Percentiles rank a stretch among this genome's conserved stretches.
phyloP scores from a whole-genome alignment of 1,140 invertebrate species.

The Sipha flava region DNA sequence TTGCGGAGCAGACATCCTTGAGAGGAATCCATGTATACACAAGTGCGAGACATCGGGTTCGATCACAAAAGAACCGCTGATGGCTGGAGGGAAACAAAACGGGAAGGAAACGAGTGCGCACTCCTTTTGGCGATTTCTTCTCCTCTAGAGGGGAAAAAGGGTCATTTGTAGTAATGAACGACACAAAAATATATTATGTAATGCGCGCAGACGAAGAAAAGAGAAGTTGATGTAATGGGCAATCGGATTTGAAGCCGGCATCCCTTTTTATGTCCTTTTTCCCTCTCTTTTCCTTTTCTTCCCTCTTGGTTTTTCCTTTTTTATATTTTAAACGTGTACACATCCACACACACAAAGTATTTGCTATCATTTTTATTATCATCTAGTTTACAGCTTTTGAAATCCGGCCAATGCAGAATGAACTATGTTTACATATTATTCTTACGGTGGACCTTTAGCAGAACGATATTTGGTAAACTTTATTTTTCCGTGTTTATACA shows the following conservation, averaged over 20 bases:
- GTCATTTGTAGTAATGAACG: conserved; percentile 29
- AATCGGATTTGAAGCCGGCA: conserved; percentile 6
- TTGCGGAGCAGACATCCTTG: neutral
- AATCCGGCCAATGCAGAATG: neutral
- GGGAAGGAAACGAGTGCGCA: neutral
- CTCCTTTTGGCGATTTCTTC: neutral
- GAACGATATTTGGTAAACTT: neutral
- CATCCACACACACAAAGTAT: neutral
- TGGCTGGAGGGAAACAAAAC: neutral
- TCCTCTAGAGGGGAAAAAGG: neutral
- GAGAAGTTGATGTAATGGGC: conserved; percentile 28
- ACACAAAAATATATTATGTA: neutral
- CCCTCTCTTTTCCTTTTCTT: neutral
- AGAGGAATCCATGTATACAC: neutral
- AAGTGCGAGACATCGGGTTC: neutral
- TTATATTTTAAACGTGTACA: neutral
- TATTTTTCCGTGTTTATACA: neutral
- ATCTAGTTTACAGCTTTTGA: conserved; percentile 24
- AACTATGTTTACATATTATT: neutral
- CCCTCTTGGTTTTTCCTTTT: neutral
- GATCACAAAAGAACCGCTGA: neutral
- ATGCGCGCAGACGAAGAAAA: neutral
- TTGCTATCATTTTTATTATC: conserved; percentile 10
- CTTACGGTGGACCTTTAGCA: neutral
- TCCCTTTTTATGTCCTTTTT: neutral